phyloP scores from a whole-genome alignment of 1,140 invertebrate species.

The Drusus annulatus region DNA sequence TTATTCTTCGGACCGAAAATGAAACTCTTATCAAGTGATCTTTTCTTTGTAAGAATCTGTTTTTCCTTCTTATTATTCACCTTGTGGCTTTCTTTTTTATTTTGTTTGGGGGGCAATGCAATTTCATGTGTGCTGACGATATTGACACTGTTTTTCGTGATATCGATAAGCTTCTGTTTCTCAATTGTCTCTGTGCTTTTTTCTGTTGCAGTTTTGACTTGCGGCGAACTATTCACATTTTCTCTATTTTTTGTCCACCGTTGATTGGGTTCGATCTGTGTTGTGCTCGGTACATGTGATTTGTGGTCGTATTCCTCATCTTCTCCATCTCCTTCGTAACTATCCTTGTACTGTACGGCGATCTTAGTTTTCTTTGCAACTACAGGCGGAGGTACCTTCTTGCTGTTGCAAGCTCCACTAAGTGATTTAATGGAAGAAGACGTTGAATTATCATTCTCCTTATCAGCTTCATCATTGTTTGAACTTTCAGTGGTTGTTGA shows the following conservation, averaged over 20 bases:
- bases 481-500: conserved; percentile 58
- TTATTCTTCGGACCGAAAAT: conserved; percentile 49
- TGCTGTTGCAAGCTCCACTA: conserved; percentile 46
- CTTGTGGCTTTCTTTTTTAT: conserved; percentile 50
- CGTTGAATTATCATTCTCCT: conserved; percentile 57
- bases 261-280: conserved; percentile 44
- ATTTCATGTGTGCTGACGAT: conserved; percentile 37
- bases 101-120: conserved; percentile 16
- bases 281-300: conserved; percentile 22
- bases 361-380: conserved; percentile 53
- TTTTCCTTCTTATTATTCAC: conserved; percentile 52
- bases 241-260: conserved; percentile 57
- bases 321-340: conserved; percentile 59
- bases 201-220: conserved; percentile 38
- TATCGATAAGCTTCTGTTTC: conserved; percentile 48
- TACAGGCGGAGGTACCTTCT: conserved; percentile 26
- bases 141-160: conserved; percentile 43
- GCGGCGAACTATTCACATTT: conserved; percentile 29
- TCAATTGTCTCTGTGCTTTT: conserved; percentile 29
- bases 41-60: conserved; percentile 49
- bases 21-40: conserved; percentile 55
- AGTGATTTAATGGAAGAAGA: conserved; percentile 49
- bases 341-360: conserved; percentile 52
- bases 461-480: conserved; percentile 58
- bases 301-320: conserved; percentile 59